These are phyloP conservation scores for Baryphthengus martii DNA, from an alignment of 2,113 vertebrate genomes.

Conservation along the genomic window DNA sequence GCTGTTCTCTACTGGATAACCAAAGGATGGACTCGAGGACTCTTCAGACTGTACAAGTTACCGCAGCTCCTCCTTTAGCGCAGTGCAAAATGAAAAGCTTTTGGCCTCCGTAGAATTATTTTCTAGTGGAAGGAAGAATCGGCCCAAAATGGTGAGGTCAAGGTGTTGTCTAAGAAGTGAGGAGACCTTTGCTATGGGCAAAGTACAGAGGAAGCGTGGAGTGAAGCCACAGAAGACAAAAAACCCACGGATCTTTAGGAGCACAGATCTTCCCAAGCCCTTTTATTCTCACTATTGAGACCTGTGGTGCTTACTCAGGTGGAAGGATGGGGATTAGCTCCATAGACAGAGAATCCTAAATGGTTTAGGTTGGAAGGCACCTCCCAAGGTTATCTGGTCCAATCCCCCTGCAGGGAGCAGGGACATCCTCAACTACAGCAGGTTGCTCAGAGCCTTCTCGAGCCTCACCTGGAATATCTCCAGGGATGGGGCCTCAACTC, in stretches of 20 bases:
- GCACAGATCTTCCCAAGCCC: fast-evolving
- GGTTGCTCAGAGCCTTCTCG: too few relatives aligned
- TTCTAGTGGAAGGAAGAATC: neutral
- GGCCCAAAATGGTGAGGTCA: neutral
- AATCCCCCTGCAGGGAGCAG: too few relatives aligned
- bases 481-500: too few relatives aligned
- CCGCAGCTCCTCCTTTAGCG: neutral
- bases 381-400: too few relatives aligned
- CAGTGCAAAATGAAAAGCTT: neutral
- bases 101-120: neutral
- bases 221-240: neutral
- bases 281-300: neutral
- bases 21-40: neutral
- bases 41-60: neutral
- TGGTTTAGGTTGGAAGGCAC: too few relatives aligned
- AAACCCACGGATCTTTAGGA: fast-evolving
- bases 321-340: neutral
- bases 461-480: too few relatives aligned
- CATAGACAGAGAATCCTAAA: too few relatives aligned
- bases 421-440: too few relatives aligned
- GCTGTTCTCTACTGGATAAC: neutral
- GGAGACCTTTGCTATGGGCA: neutral
- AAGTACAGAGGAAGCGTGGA: neutral
- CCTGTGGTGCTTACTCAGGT: fast-evolving
- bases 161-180: neutral